phyloP scores from a whole-genome alignment of 2,888 invertebrate genomes.

The Eupithecia centaureata region DNA sequence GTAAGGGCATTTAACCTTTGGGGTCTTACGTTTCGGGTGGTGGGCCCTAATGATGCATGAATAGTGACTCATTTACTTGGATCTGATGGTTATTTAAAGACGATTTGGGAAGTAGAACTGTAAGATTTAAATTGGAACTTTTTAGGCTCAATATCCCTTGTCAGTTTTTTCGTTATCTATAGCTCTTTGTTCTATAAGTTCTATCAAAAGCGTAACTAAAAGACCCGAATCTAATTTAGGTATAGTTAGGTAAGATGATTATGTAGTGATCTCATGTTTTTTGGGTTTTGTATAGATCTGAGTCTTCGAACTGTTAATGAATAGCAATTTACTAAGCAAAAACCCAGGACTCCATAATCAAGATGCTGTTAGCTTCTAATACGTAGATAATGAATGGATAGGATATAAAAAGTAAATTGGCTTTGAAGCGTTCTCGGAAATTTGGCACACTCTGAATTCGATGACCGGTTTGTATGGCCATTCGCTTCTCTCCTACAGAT shows the following conservation, averaged over 20 bases:
- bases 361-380: conserved; percentile 45
- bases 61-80: conserved; percentile 62
- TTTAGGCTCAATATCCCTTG: not conserved
- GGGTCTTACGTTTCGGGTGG: conserved; percentile 68
- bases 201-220: not conserved
- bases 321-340: conserved; percentile 31
- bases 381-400: conserved; percentile 53
- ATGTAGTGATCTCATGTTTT: conserved; percentile 2
- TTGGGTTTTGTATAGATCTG: not conserved
- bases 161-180: not conserved
- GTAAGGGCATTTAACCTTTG: conserved; percentile 60
- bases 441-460: conserved; percentile 53
- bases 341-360: conserved; percentile 36
- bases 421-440: conserved; percentile 54
- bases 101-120: not conserved
- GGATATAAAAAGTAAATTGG: conserved; percentile 63
- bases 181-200: not conserved
- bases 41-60: conserved; percentile 75
- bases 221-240: not conserved
- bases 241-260: conserved; percentile 7
- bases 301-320: conserved; percentile 1
- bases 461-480: conserved; percentile 60
- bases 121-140: not conserved
- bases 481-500: conserved; percentile 27
- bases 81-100: conserved; percentile 4